Percentiles rank a stretch among this genome's conserved stretches.
These are phyloP conservation scores for Cyphomyrus plagiostoma DNA, from an alignment of 2,113 vertebrate genomes.

Conservation along the genomic window DNA sequence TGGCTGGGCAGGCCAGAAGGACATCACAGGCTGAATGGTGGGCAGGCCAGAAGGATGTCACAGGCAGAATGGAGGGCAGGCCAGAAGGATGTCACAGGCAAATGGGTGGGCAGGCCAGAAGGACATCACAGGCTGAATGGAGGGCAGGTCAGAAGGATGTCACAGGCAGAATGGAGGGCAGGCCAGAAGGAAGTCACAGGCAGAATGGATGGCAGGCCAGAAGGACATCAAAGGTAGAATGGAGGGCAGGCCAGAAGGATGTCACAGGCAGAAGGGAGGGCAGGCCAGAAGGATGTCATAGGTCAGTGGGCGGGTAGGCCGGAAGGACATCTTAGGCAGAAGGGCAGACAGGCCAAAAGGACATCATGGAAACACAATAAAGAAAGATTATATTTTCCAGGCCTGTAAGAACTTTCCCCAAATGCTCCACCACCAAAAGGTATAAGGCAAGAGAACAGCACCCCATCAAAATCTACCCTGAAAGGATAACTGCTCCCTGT, in stretches of 20 bases:
- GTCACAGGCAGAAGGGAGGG: too few relatives aligned
- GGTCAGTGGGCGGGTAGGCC: too few relatives aligned
- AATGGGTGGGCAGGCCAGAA: too few relatives aligned
- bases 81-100: too few relatives aligned
- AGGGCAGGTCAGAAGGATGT: too few relatives aligned
- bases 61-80: too few relatives aligned
- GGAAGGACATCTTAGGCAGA: background rate
- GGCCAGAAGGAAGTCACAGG: background rate
- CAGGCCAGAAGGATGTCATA: background rate
- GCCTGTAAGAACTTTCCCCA: background rate
- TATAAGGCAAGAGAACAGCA: background rate
- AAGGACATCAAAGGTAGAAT: background rate
- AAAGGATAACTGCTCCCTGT: background rate
- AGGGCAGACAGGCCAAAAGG: background rate
- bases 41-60: too few relatives aligned
- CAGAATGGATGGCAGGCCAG: too few relatives aligned
- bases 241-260: too few relatives aligned
- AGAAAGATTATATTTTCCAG: background rate
- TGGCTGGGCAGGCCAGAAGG: too few relatives aligned
- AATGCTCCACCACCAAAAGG: background rate
- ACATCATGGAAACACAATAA: background rate
- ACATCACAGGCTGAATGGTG: fast-evolving
- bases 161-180: too few relatives aligned
- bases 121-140: too few relatives aligned
- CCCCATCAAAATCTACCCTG: background rate